Evolutionary conservation across 2,888 invertebrate species (phyloP), one percentile per base, ranked within the genome.

Genomic region (Slavum lentiscoides): DNA sequence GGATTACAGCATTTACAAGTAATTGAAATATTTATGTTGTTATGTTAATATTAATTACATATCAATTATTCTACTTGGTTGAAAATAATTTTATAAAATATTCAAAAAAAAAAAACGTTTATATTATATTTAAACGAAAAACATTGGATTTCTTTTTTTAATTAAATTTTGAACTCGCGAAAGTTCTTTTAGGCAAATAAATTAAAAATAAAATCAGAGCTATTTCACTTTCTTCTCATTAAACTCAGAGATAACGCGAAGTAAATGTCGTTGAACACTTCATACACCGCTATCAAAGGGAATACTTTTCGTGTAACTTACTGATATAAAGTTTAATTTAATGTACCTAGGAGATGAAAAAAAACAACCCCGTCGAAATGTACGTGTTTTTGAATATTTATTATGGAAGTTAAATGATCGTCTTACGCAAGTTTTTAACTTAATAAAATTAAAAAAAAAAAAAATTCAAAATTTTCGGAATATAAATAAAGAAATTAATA

Each of bases 161-260:
- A 55, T 55, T 55, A 55, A 55, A 55, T 19, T 55, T 19, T 19
- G 19, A 30, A 55, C n/a, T 37, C 37, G 15, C 53, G 17, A 66
- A 55, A 66, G 66, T 11, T 37, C 21, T 66, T 66, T 59, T 30
- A 59, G 59, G 19, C 68, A 49, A 76, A 68, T 76, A 76, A 76
- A 76, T 76, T 76, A 68, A 75, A 67, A 67, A 74, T 58, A 66
- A 43, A 68, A 59, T 75, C 43, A 13, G 75, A 75, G 30, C 59
- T 43, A 59, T 59, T 67, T 76, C 43, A 30, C 58, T 75, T 74
- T 75, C 39, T 23, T 67, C 23, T 59, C 43, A 43, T 76, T 76
- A 30, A 68, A 37, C 43, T 49, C n/a, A 59, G 30, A 76, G 75
- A 76, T 76, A 76, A 76, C 67, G 7, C 13, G 67, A 76, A 75